Conservation (phyloP, 2,888 invertebrate genomes). For the Onthophagus sagittarius region DNA sequence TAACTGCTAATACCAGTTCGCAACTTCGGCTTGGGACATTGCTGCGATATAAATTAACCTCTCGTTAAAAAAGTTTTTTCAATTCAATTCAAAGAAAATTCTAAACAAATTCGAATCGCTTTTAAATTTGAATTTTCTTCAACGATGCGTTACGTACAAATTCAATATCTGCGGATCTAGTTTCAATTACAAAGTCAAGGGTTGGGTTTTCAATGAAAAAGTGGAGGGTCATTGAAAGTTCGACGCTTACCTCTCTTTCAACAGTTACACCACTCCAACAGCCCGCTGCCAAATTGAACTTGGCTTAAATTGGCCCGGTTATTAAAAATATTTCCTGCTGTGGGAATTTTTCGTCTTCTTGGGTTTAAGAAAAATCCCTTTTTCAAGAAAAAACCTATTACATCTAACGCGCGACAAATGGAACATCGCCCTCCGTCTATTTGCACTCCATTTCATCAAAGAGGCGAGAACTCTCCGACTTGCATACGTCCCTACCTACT, state of each 20-base stretch:
- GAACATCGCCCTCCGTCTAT: background rate
- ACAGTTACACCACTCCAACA: background rate
- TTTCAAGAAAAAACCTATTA: background rate
- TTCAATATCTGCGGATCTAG: background rate
- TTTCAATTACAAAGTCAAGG: background rate
- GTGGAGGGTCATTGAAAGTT: background rate
- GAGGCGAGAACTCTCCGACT: background rate
- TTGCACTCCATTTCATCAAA: background rate
- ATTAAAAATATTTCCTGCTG: background rate
- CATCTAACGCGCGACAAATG: background rate
- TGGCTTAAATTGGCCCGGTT: background rate
- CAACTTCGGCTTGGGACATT: background rate
- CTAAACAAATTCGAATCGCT: background rate
- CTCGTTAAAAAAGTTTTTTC: background rate
- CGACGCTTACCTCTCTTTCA: background rate
- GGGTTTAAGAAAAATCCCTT: background rate
- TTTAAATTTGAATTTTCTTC: background rate
- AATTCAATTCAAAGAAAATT: background rate
- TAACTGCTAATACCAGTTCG: background rate
- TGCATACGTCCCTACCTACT: background rate
- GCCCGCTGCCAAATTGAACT: background rate
- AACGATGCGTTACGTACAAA: background rate
- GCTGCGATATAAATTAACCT: background rate
- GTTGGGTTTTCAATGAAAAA: background rate
- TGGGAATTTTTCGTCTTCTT: background rate